phyloP scores from a whole-genome alignment of 2,113 vertebrate species.

The Polyodon spathula region DNA sequence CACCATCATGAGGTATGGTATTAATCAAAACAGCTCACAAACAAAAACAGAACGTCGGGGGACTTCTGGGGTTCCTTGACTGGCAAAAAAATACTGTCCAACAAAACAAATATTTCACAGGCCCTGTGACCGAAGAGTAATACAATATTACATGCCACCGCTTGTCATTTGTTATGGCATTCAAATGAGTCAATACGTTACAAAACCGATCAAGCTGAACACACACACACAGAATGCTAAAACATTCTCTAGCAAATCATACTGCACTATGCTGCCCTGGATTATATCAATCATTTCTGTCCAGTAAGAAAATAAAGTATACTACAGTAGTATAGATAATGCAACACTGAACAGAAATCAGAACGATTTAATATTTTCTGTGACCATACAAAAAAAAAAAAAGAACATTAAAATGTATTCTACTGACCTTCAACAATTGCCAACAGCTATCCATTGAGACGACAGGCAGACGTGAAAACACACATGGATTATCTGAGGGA shows the following conservation, averaged over 20 bases:
- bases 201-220: not conserved
- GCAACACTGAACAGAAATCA: not conserved
- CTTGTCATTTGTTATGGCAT: not conserved
- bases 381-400: too few species aligned
- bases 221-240: not conserved
- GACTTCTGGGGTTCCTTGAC: not conserved
- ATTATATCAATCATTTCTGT: not conserved
- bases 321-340: conserved; percentile 1
- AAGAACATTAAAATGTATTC: too few species aligned
- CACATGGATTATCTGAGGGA: too few species aligned
- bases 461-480: too few species aligned
- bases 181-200: not conserved
- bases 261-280: not conserved
- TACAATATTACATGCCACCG: not conserved
- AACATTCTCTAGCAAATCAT: not conserved
- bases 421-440: too few species aligned
- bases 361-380: too few species aligned
- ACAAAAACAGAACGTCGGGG: not conserved
- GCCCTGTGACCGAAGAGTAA: not conserved
- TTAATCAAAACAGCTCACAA: not conserved
- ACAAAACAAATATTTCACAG: not conserved
- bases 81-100: not conserved
- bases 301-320: not conserved
- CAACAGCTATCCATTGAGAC: too few species aligned
- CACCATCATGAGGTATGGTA: not conserved